Evolutionary conservation across 2,113 vertebrate genomes (phyloP).

Genomic region (Uropsilus gracilis): DNA sequence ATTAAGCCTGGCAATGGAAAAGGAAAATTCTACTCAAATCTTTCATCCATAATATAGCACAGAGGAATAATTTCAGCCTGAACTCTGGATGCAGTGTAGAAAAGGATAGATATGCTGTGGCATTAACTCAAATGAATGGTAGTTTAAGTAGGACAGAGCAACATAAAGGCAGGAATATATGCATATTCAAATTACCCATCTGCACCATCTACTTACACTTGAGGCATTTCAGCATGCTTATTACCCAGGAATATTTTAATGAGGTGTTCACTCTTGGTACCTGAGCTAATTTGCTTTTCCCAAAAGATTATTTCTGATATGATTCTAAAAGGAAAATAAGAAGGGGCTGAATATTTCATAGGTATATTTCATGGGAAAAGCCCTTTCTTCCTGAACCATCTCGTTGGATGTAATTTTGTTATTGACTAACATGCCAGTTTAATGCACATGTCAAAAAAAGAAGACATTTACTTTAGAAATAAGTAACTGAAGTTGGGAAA

Average conservation of each 20-base stretch:
- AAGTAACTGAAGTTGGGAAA: slow-evolving; percentile 17
- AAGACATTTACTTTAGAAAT: slow-evolving; percentile 43
- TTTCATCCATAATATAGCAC: slow-evolving; percentile 63
- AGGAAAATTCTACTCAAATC: slow-evolving; percentile 35
- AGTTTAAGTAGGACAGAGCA: slow-evolving; percentile 69
- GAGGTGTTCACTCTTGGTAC: slow-evolving; percentile 62
- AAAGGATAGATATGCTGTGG: slow-evolving; percentile 35
- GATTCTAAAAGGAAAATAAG: slow-evolving; percentile 63
- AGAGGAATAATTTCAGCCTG: slow-evolving; percentile 53
- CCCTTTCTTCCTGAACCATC: background rate
- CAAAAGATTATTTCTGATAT: slow-evolving; percentile 56
- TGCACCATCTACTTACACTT: slow-evolving; percentile 69
- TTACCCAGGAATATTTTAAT: slow-evolving; percentile 73
- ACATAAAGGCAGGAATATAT: slow-evolving; percentile 69
- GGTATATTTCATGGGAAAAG: slow-evolving; percentile 45
- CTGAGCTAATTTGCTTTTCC: slow-evolving; percentile 69
- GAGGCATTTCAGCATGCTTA: slow-evolving; percentile 73
- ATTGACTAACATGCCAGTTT: slow-evolving; percentile 32
- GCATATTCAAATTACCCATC: slow-evolving; percentile 79
- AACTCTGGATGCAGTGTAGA: slow-evolving; percentile 42
- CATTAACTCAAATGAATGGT: slow-evolving; percentile 68
- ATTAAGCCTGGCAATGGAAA: slow-evolving; percentile 11
- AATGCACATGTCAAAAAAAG: slow-evolving; percentile 36
- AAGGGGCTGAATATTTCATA: slow-evolving; percentile 49
- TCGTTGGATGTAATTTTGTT: background rate